These are phyloP conservation scores for Lepidocolaptes lacrymiger DNA, from an alignment of 2,797 vertebrate genomes.

Conservation along the genomic window DNA sequence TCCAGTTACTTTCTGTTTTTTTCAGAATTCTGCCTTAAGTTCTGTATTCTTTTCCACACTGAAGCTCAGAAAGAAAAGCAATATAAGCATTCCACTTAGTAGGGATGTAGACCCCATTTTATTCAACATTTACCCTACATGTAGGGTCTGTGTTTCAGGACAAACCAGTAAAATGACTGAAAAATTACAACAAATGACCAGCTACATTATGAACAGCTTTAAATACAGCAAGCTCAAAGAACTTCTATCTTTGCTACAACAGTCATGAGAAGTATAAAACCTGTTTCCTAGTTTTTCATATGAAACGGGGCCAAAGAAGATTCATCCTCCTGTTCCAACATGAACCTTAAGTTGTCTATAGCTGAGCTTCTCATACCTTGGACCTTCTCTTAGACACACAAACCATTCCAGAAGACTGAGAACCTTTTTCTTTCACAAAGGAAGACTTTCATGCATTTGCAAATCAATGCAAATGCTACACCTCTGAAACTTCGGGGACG, in stretches of 20 bases:
- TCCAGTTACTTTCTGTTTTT: not conserved
- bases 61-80: not conserved
- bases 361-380: not conserved
- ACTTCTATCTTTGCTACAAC: not conserved
- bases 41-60: not conserved
- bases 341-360: not conserved
- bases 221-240: not conserved
- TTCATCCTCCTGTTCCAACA: not conserved
- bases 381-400: not conserved
- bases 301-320: not conserved
- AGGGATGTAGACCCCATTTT: not conserved
- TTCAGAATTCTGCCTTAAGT: not conserved
- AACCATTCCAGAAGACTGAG: not conserved
- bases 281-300: not conserved
- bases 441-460: not conserved
- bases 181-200: accelerated
- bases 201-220: not conserved
- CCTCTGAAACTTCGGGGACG: not conserved
- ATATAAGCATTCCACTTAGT: not conserved
- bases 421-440: not conserved
- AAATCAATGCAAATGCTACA: not conserved
- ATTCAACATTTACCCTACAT: not conserved
- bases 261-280: not conserved
- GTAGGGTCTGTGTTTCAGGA: not conserved
- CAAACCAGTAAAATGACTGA: not conserved